Evolutionary conservation across 1,140 invertebrate genomes (phyloP).

Genomic region (Pseudoatta argentina): DNA sequence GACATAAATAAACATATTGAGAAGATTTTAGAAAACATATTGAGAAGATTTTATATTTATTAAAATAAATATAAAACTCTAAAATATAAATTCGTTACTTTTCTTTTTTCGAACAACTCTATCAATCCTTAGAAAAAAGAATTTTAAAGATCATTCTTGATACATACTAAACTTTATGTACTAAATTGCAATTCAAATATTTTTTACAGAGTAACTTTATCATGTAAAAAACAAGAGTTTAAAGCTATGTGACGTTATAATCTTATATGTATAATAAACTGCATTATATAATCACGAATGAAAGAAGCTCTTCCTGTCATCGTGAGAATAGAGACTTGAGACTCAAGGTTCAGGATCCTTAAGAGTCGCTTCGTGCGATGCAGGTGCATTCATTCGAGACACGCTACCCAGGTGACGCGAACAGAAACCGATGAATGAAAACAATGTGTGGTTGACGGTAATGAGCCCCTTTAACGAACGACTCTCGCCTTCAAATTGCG

Average conservation of each 20-base stretch:
- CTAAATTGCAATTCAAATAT: not conserved
- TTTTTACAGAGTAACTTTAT: not conserved
- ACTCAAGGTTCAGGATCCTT: slow-evolving; percentile 27
- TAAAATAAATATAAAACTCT: not conserved
- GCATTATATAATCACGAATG: not conserved
- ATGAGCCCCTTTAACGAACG: slow-evolving; percentile 79
- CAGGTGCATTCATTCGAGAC: slow-evolving; percentile 75
- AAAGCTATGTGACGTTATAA: not conserved
- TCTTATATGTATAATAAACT: not conserved
- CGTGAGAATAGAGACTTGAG: slow-evolving; percentile 21
- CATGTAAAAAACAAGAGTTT: not conserved
- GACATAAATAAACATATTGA: not conserved
- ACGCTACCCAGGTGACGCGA: slow-evolving; percentile 70
- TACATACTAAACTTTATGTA: not conserved
- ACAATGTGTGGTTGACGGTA: slow-evolving; percentile 79
- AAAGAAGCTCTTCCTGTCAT: slow-evolving; percentile 26
- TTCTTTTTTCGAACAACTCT: not conserved
- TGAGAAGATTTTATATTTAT: not conserved
- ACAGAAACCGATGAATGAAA: slow-evolving; percentile 84
- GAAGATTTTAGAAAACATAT: not conserved
- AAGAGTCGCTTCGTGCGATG: not conserved
- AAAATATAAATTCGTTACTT: not conserved
- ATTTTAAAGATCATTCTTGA: not conserved
- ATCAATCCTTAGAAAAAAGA: not conserved
- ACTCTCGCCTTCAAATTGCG: slow-evolving; percentile 83